Conservation (phyloP, 2,113 vertebrate species). For the Ciconia boyciana region DNA sequence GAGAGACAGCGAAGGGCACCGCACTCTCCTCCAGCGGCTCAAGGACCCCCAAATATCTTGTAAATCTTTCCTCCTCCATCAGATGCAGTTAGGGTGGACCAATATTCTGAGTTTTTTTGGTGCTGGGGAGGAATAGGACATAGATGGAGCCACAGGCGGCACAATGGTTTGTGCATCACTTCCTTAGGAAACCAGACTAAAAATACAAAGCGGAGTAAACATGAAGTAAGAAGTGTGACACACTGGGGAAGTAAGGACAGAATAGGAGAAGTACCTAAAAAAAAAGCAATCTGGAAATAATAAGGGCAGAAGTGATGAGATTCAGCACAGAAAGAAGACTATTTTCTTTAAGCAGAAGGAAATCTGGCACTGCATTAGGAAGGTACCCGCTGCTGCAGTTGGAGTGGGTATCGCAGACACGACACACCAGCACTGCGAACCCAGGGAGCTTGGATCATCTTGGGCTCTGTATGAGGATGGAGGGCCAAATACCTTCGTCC, state of each 20-base stretch:
- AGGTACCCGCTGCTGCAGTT: not conserved
- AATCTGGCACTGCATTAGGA: not conserved
- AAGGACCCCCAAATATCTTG: not conserved
- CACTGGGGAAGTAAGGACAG: conserved; percentile 6
- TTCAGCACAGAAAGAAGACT: not conserved
- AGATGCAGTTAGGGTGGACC: not conserved
- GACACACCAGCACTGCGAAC: rapidly evolving
- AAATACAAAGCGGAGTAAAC: not conserved
- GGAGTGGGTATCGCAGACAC: rapidly evolving
- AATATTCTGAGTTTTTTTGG: not conserved
- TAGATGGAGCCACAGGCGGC: not conserved
- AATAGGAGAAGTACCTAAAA: conserved; percentile 34
- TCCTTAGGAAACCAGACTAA: conserved; percentile 36
- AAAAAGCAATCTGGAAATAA: not conserved
- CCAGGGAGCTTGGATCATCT: not conserved
- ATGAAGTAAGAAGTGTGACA: not conserved
- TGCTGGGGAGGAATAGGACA: not conserved
- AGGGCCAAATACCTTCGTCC: not conserved
- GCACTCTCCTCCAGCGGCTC: not conserved
- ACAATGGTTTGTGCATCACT: not conserved
- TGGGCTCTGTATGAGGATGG: not conserved
- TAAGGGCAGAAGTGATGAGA: not conserved
- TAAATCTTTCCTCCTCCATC: not conserved
- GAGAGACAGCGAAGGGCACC: not conserved
- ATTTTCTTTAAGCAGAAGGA: not conserved